Percentiles rank a stretch among this genome's conserved stretches.
These are phyloP conservation scores for Drosophila gaucha DNA, from an alignment of 2,888 invertebrate genomes.

Conservation along the genomic window DNA sequence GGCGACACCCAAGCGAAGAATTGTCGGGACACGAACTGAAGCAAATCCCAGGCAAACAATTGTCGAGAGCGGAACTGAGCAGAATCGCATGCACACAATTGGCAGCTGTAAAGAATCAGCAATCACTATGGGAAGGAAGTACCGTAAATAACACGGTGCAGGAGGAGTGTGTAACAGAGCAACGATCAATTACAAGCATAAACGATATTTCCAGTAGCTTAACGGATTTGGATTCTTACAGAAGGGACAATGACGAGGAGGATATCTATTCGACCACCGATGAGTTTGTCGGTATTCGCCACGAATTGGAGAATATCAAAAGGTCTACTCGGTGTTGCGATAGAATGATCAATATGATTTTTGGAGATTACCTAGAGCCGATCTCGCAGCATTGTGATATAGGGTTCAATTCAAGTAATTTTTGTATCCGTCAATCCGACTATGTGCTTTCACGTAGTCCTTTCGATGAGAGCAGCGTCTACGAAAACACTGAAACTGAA, in stretches of 20 bases:
- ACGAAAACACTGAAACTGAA: not conserved
- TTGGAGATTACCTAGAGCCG: not conserved
- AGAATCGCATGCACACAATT: not conserved
- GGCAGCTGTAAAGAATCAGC: not conserved
- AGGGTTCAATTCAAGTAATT: not conserved
- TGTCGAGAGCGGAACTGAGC: not conserved
- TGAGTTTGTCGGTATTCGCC: not conserved
- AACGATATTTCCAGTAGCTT: not conserved
- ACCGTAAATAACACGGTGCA: not conserved
- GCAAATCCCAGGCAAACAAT: not conserved
- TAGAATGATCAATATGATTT: constrained; percentile 12
- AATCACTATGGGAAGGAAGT: not conserved
- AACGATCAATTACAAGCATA: no score
- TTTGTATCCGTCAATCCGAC: not conserved
- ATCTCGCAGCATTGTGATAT: not conserved
- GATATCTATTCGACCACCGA: not conserved
- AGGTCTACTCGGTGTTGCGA: constrained; percentile 21
- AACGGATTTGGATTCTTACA: not conserved
- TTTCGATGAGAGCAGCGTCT: not conserved
- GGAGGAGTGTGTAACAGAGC: no score
- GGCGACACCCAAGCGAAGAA: no score
- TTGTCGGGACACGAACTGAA: not conserved
- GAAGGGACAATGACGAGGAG: no score
- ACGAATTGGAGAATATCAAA: constrained; percentile 11
- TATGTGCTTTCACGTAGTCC: no score